These are phyloP conservation scores for Agriotes lineatus DNA, from an alignment of 2,888 invertebrate species.

Conservation along the genomic window DNA sequence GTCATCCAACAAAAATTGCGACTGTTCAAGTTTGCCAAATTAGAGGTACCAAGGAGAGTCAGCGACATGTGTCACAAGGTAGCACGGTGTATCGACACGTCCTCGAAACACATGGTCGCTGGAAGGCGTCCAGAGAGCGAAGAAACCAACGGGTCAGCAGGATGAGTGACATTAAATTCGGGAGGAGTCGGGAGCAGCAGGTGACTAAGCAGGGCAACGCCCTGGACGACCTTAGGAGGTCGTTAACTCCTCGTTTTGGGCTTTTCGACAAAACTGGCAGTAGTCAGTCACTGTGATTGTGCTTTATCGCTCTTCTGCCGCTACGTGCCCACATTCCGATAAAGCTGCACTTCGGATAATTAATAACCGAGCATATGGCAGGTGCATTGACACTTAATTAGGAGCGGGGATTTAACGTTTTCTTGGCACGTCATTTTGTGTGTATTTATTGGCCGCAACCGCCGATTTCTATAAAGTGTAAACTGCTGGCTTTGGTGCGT, in stretches of 20 bases:
- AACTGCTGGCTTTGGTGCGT: not conserved
- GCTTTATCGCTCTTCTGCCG: conserved; percentile 25
- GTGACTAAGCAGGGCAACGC: conserved; percentile 48
- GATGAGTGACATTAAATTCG: conserved; percentile 25
- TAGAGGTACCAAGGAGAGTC: not conserved
- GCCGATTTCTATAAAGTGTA: not conserved
- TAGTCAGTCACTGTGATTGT: conserved; percentile 19
- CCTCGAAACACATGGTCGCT: conserved; percentile 15
- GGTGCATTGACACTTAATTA: conserved; percentile 38
- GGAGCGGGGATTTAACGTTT: conserved; percentile 16
- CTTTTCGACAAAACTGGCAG: conserved; percentile 25
- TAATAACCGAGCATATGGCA: conserved; percentile 22
- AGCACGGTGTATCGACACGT: conserved; percentile 22
- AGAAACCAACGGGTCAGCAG: not conserved
- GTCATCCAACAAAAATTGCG: conserved; percentile 2
- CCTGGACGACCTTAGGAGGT: conserved; percentile 50
- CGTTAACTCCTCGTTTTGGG: conserved; percentile 47
- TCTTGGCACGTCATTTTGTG: conserved; percentile 26
- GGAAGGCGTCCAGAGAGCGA: conserved; percentile 13
- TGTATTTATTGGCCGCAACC: conserved; percentile 19
- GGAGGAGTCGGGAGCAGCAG: conserved; percentile 35
- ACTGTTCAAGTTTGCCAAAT: conserved; percentile 1
- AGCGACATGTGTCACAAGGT: conserved; percentile 8
- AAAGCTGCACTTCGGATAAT: conserved; percentile 3
- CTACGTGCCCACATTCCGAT: conserved; percentile 10